Conservation (phyloP, 2,113 vertebrate genomes). For the Empidonax alnorum region DNA sequence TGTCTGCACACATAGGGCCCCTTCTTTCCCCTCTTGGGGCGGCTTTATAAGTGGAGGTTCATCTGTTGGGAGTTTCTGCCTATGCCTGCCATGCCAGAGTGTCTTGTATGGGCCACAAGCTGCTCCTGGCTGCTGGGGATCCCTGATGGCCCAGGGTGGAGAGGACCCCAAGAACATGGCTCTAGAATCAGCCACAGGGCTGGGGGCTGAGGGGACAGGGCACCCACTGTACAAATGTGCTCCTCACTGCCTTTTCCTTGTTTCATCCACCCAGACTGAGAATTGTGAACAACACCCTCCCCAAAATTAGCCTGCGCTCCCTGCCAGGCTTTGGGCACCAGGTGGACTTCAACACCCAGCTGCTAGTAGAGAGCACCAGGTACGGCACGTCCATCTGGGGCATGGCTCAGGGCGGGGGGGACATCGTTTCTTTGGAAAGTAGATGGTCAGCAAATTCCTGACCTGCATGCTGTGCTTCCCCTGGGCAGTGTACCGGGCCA, state of each 20-base stretch:
- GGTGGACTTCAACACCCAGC: conserved; percentile 61
- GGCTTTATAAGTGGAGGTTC: background rate
- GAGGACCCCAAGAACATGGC: fast-evolving
- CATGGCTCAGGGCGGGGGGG: fast-evolving
- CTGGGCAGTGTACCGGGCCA: background rate
- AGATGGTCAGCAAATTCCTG: background rate
- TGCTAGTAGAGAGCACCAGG: conserved; percentile 56
- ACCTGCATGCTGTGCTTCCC: background rate
- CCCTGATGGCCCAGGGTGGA: background rate
- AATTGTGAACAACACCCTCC: conserved; percentile 60
- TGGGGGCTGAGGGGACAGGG: background rate
- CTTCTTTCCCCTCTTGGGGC: background rate
- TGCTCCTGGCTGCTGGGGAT: background rate
- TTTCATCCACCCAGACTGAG: conserved; percentile 40
- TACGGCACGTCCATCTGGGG: background rate
- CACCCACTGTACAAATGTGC: fast-evolving
- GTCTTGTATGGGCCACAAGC: background rate
- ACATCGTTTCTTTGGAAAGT: background rate
- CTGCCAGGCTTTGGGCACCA: conserved; percentile 60
- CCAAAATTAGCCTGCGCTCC: conserved; percentile 47
- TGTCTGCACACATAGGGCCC: background rate
- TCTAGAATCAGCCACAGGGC: fast-evolving
- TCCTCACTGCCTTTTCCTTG: background rate
- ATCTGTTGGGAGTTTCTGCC: background rate
- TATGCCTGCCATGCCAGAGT: too few relatives aligned